These are phyloP conservation scores for Capitulum mitella DNA, from an alignment of 2,888 invertebrate species.

Conservation along the genomic window DNA sequence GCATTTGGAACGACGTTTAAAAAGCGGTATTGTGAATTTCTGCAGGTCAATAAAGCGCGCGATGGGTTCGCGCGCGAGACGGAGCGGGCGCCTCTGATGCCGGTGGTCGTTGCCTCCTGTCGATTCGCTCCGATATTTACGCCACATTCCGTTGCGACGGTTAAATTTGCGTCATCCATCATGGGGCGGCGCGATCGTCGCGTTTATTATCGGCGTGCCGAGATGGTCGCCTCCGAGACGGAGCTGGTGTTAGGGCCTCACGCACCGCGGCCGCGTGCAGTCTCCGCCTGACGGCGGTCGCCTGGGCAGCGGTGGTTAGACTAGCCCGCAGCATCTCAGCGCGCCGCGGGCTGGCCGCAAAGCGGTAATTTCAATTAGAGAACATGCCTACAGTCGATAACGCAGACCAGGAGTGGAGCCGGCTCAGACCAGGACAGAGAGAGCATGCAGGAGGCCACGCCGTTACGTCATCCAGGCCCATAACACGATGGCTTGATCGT, in stretches of 20 bases:
- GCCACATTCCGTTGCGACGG: slow-evolving; percentile 12
- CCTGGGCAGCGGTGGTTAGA: not conserved
- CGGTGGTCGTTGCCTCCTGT: not conserved
- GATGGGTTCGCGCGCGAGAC: not conserved
- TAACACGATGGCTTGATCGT: too few relatives aligned
- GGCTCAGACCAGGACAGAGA: too few relatives aligned
- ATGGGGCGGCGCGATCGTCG: not conserved
- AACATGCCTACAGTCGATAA: not conserved
- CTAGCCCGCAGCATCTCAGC: not conserved
- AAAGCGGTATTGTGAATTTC: slow-evolving; percentile 4
- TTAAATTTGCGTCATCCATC: not conserved
- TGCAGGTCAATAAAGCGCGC: not conserved
- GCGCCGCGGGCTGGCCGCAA: not conserved
- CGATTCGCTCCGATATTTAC: slow-evolving; percentile 11
- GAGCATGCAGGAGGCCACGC: too few relatives aligned
- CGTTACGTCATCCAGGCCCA: too few relatives aligned
- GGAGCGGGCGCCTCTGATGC: not conserved
- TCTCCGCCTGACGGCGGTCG: not conserved
- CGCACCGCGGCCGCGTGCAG: too few relatives aligned
- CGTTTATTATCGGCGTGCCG: not conserved
- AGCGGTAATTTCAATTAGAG: not conserved
- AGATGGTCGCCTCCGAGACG: not conserved
- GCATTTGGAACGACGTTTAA: not conserved
- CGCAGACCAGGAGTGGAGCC: too few relatives aligned
- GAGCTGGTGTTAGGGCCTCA: not conserved